Evolutionary conservation across 2,113 vertebrate genomes (phyloP).

Genomic region (Paedocypris sp.): DNA sequence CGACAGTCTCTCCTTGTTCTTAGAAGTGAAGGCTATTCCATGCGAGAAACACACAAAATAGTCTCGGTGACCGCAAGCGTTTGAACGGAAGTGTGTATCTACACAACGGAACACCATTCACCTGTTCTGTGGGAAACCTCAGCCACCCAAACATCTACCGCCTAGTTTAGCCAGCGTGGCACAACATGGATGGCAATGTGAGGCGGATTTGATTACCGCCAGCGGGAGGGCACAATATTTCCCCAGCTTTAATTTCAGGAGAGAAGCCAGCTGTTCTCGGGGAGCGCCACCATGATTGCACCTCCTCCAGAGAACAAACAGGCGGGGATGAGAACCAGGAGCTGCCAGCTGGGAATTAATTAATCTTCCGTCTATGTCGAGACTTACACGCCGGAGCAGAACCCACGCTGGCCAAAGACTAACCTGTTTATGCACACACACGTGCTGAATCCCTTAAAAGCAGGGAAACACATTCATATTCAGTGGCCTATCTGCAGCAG

Average conservation of each 20-base stretch:
- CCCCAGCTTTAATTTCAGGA: constrained; percentile 4
- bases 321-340: neutral
- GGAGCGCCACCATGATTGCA: constrained; percentile 1
- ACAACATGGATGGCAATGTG: neutral
- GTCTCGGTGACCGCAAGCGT: too few species aligned
- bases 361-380: neutral
- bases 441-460: too few species aligned
- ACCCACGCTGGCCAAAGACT: too few species aligned
- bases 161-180: neutral
- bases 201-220: constrained; percentile 2
- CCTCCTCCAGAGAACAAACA: constrained; percentile 7
- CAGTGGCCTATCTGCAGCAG: too few species aligned
- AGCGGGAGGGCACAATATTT: constrained; percentile 9
- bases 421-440: too few species aligned
- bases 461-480: too few species aligned
- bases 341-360: constrained; percentile 15
- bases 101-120: too few species aligned
- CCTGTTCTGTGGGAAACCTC: neutral
- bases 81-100: too few species aligned
- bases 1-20: too few species aligned
- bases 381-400: neutral
- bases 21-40: too few species aligned
- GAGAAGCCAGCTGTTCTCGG: constrained; percentile 6
- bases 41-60: too few species aligned
- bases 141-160: too few species aligned